A percentile compares a stretch with the other conserved stretches of the same genome.
Evolutionary conservation across 2,888 invertebrate species (phyloP).

Genomic region (Acanthosoma haemorrhoidale): DNA sequence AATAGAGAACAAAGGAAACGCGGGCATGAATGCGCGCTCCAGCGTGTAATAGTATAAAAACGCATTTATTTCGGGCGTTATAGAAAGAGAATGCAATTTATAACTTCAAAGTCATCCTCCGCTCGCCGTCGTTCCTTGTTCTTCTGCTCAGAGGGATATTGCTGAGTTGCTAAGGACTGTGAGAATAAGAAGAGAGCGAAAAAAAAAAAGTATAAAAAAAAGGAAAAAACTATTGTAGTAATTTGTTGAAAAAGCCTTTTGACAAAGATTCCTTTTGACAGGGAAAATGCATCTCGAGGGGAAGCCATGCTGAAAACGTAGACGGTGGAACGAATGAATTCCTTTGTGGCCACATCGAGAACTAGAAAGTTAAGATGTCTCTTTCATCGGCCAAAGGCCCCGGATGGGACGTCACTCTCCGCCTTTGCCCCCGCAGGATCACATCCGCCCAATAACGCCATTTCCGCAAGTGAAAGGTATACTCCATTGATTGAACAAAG

Average conservation of each 20-base stretch:
- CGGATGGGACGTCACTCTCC: not conserved
- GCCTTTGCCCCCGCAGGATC: not conserved
- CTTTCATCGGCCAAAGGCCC: not conserved
- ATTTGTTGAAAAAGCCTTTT: slow-evolving; percentile 28
- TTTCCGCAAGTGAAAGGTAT: too few relatives aligned
- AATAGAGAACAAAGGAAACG: too few relatives aligned
- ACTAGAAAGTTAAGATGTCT: slow-evolving; percentile 23
- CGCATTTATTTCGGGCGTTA: too few relatives aligned
- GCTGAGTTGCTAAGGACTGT: not conserved
- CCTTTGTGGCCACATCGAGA: slow-evolving; percentile 20
- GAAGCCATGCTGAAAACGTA: slow-evolving; percentile 30
- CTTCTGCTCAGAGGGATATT: not conserved
- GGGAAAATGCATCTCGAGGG: not conserved
- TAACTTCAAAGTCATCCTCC: too few relatives aligned
- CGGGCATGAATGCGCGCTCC: too few relatives aligned
- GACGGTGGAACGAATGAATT: slow-evolving; percentile 26
- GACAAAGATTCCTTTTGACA: slow-evolving; percentile 13
- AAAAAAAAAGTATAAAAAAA: not conserved
- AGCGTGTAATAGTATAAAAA: too few relatives aligned
- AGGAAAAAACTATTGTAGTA: slow-evolving; percentile 20
- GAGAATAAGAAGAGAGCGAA: not conserved
- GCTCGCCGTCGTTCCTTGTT: too few relatives aligned
- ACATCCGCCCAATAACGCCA: not conserved
- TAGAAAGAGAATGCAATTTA: too few relatives aligned
- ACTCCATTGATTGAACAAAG: too few relatives aligned